Base-by-base conservation (phyloP, 1,140 invertebrate species). In the Macrostomum lignano region DNA sequence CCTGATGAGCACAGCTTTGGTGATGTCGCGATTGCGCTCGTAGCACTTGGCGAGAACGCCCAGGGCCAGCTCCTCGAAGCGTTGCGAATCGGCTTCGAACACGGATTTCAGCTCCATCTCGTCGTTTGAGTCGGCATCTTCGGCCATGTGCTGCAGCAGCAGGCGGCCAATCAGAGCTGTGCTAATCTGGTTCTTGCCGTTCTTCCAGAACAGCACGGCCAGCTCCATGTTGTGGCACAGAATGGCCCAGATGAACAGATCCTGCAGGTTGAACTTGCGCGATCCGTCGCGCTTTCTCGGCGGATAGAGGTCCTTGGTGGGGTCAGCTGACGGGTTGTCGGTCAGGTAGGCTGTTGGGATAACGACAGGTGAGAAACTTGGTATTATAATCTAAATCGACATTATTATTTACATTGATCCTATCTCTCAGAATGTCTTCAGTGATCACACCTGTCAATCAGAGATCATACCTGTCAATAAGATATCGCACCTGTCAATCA, bases 171-270 rank as follows among this genome's bases (percentile, higher is more conserved):
- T 37, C 25, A 55, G 35, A 10, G 51, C 45, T 10, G 42, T 36
- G 19, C 45, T 48, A 20, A 51, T 35, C 20, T 52, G 47, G 39
- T 52, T 43, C 31, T 37, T 38, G 21, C 49, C 49, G 17, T 39
- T 25, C 32, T 44, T 46, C 48, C 52, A 52, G 35, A 55, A 49
- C n/a, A 52, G 31, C 20, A 45, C 38, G 5, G 47, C 52, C 9
- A 57, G 31, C 14, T 48, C 40, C 7, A 40, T 39, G 15, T 52
- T 39, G 34, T 55, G 53, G 17, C 55, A 39, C 6, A 57, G 35
- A 2, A 54, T 28, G 10, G 51, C 49, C 49, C 51, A 55, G 2
- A 55, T 22, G 40, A 57, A 52, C 26, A 57, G 39, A 21, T 57
- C 46, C 24, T 39, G 40, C 20, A 49, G 44, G 21, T 51, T 49